A percentile compares a stretch with the other conserved stretches of the same genome.
phyloP scores from a whole-genome alignment of 2,888 invertebrate genomes.

The Phrixothrix hirtus region DNA sequence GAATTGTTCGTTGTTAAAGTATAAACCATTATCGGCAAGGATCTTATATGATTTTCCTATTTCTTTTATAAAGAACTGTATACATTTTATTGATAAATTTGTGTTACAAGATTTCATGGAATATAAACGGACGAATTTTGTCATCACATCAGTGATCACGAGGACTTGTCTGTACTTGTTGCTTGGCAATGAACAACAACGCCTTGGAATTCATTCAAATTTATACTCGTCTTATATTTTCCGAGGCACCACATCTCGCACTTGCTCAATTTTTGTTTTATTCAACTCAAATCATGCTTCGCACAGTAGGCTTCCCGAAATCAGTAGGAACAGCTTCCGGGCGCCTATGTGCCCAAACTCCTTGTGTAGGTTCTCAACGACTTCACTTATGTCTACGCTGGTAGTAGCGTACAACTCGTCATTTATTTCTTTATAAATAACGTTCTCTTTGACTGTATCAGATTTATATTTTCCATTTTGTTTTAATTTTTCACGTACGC shows the following conservation, averaged over 20 bases:
- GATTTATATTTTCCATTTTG: no score
- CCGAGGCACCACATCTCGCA: no score
- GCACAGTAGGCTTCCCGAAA: no score
- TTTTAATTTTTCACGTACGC: no score
- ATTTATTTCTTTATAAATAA: not conserved
- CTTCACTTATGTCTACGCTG: not conserved
- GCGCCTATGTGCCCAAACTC: not conserved
- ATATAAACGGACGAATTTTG: constrained; percentile 18
- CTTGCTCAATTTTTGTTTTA: no score
- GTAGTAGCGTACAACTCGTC: not conserved
- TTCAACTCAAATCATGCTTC: no score
- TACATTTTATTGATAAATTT: not conserved
- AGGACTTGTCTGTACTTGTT: constrained; percentile 15
- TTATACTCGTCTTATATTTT: no score
- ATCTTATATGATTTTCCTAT: not conserved
- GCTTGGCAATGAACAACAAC: no score
- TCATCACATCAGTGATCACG: constrained; percentile 16
- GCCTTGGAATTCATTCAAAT: no score
- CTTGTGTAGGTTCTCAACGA: not conserved
- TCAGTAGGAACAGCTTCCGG: no score
- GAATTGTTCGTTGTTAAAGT: not conserved
- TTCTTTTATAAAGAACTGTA: not conserved
- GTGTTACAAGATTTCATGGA: constrained; percentile 10
- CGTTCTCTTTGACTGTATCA: no score
- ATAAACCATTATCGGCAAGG: constrained; percentile 4